Evolutionary conservation across 2,113 vertebrate genomes (phyloP).

Genomic region (Euleptes europaea): DNA sequence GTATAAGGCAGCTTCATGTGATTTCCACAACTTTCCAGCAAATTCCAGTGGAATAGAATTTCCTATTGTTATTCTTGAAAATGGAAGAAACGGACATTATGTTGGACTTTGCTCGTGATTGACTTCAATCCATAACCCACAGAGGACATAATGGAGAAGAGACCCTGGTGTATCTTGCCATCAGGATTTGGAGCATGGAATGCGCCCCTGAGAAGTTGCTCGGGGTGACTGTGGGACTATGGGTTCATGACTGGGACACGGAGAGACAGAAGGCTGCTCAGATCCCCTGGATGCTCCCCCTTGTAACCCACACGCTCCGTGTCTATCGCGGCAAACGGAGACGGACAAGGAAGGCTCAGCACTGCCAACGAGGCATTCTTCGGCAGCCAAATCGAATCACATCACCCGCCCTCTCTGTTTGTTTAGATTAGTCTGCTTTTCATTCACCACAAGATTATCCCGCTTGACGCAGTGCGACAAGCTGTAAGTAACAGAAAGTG

Average conservation of each 20-base stretch:
- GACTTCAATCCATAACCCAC: too few species aligned
- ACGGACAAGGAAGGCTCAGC: constrained; percentile 46
- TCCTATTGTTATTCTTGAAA: too few species aligned
- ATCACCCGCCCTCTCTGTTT: constrained; percentile 56
- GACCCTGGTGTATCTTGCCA: too few species aligned
- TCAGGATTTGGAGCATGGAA: neutral
- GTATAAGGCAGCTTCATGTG: too few species aligned
- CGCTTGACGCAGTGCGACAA: constrained; percentile 64
- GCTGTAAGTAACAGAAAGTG: constrained; percentile 70
- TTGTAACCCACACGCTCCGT: too few species aligned
- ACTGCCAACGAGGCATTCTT: constrained; percentile 50
- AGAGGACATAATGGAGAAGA: too few species aligned
- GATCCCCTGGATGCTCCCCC: neutral
- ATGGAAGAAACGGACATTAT: too few species aligned
- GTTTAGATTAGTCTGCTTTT: constrained; percentile 65
- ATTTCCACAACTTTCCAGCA: too few species aligned
- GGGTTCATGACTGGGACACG: neutral
- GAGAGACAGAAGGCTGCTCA: too few species aligned
- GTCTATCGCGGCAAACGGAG: constrained; percentile 29
- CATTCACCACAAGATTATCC: constrained; percentile 53
- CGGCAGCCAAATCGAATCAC: constrained; percentile 67
- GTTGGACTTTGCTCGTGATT: too few species aligned
- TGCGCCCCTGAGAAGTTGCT: neutral
- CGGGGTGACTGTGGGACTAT: neutral
- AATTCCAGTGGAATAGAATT: too few species aligned